These are phyloP conservation scores for Malurus elegans DNA, from an alignment of 2,113 vertebrate genomes.

Conservation along the genomic window DNA sequence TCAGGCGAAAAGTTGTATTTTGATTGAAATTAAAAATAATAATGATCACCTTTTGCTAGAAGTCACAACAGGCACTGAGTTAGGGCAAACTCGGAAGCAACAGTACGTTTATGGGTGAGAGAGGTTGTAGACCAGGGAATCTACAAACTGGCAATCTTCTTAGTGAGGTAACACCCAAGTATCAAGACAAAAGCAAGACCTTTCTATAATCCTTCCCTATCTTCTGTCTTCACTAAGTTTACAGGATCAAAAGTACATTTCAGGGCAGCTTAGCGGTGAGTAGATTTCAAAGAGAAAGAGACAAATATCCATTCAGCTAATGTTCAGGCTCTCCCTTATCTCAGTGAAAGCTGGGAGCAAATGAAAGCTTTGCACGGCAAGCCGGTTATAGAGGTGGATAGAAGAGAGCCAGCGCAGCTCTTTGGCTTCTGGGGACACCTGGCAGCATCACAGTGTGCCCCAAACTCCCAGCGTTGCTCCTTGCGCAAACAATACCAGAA, in stretches of 20 bases:
- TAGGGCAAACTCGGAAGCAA: neutral
- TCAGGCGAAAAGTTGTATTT: neutral
- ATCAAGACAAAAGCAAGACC: neutral
- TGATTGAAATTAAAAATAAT: neutral
- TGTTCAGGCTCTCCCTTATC: neutral
- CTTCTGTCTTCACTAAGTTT: neutral
- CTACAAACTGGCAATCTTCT: neutral
- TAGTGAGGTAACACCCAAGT: neutral
- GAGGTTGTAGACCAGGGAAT: neutral
- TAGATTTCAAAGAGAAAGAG: neutral
- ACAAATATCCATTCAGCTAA: neutral
- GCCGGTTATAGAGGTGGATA: neutral
- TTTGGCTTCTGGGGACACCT: fast-evolving
- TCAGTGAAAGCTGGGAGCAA: neutral
- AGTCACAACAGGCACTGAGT: neutral
- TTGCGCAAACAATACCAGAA: neutral
- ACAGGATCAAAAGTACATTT: conserved; percentile 7
- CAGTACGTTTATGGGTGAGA: neutral
- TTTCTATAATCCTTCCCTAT: neutral
- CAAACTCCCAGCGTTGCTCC: neutral
- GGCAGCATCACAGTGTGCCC: neutral
- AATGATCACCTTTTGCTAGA: neutral
- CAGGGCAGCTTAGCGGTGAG: neutral
- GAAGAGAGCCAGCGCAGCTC: neutral
- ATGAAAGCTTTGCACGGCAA: neutral